Conservation (phyloP, 2,113 vertebrate species). For the Antennarius striatus region DNA sequence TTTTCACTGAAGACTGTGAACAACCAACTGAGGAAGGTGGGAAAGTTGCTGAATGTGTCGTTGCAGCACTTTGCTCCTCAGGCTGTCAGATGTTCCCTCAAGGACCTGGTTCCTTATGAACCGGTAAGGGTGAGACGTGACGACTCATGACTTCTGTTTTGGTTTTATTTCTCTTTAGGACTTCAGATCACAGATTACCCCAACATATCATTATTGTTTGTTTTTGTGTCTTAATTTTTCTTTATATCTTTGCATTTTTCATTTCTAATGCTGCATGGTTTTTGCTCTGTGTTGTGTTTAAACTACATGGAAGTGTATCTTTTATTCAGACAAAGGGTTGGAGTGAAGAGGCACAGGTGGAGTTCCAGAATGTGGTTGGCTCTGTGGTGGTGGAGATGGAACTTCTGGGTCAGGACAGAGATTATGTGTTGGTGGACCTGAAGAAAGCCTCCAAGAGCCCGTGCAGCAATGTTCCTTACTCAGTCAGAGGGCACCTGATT, state of each 20-base stretch:
- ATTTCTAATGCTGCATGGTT: too few species aligned
- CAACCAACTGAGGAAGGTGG: constrained; percentile 78
- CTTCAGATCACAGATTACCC: too few species aligned
- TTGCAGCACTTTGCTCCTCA: constrained; percentile 77
- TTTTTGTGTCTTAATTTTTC: too few species aligned
- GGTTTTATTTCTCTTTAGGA: too few species aligned
- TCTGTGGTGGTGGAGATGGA: constrained; percentile 85
- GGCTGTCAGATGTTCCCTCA: constrained; percentile 87
- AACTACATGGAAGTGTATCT: too few species aligned
- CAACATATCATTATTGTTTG: too few species aligned
- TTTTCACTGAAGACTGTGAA: constrained; percentile 51
- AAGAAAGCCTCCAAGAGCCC: constrained; percentile 81
- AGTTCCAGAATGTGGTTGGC: constrained; percentile 83
- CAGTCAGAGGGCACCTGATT: constrained; percentile 88
- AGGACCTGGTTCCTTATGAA: constrained; percentile 87
- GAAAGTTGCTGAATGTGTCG: constrained; percentile 51
- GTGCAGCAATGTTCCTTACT: constrained; percentile 78
- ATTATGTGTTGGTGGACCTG: constrained; percentile 89
- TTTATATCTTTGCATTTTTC: too few species aligned
- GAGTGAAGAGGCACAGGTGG: constrained; percentile 77
- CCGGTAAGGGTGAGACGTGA: constrained; percentile 74
- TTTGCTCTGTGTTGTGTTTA: too few species aligned
- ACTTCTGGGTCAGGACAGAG: constrained; percentile 81
- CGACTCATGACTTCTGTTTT: too few species aligned
- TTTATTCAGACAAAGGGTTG: constrained; percentile 82